Evolutionary conservation across 2,113 vertebrate genomes (phyloP).

Genomic region (Apaloderma vittatum): DNA sequence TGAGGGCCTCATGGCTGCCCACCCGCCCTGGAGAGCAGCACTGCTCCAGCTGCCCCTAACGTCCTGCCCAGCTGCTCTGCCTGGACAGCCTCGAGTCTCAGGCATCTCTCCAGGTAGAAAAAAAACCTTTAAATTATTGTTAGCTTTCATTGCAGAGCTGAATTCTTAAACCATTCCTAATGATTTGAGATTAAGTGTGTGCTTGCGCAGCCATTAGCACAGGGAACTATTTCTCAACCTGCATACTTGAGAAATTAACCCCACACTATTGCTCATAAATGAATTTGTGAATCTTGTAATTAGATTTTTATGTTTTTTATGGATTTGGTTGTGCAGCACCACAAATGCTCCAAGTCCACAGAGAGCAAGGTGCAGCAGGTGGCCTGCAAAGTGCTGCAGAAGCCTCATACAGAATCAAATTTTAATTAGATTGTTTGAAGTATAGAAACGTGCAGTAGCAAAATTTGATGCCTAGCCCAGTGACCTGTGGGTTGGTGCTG

Average conservation of each 20-base stretch:
- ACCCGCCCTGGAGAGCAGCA: rapidly evolving
- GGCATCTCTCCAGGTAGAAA: neutral
- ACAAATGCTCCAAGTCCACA: neutral
- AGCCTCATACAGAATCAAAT: neutral
- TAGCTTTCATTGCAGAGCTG: neutral
- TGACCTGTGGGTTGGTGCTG: neutral
- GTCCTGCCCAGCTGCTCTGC: neutral
- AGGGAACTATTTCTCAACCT: neutral
- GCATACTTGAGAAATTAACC: neutral
- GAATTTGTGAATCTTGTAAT: neutral
- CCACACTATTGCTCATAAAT: neutral
- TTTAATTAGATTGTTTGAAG: neutral
- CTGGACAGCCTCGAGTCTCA: neutral
- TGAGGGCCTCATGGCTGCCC: rapidly evolving
- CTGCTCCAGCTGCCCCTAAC: neutral
- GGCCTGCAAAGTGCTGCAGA: neutral
- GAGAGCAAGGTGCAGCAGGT: neutral
- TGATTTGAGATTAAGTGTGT: neutral
- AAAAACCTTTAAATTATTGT: neutral
- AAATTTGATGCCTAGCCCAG: rapidly evolving
- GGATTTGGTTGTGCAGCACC: neutral
- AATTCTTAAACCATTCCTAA: neutral
- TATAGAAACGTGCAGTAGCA: neutral
- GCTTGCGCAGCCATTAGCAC: neutral
- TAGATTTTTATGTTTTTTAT: neutral